Evolutionary conservation across 2,888 invertebrate species (phyloP).

Genomic region (Hoplodrina blanda): DNA sequence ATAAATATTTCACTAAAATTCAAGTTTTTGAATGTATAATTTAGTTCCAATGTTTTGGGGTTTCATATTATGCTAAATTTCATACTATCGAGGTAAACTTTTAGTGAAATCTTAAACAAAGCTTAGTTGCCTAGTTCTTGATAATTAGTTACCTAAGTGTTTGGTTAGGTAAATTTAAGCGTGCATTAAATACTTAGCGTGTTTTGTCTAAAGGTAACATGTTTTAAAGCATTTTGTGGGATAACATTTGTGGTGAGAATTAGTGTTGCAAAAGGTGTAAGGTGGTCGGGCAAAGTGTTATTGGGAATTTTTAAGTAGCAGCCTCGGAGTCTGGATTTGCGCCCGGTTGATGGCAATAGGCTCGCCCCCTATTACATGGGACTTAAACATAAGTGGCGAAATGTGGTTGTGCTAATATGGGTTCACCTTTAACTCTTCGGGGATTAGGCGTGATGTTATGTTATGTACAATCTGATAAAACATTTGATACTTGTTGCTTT

Average conservation of each 20-base stretch:
- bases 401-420: too few relatives aligned
- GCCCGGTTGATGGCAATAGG: too few relatives aligned
- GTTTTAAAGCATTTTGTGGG: background rate
- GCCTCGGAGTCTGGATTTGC: too few relatives aligned
- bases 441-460: too few relatives aligned
- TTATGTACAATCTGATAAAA: too few relatives aligned
- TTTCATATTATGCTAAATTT: constrained; percentile 14
- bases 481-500: too few relatives aligned
- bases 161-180: constrained; percentile 7
- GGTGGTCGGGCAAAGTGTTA: too few relatives aligned
- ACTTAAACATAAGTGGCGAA: too few relatives aligned
- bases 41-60: background rate
- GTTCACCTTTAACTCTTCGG: too few relatives aligned
- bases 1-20: constrained; percentile 16
- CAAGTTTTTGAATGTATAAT: constrained; percentile 20
- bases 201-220: constrained; percentile 4
- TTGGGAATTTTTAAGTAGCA: too few relatives aligned
- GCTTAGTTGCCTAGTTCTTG: constrained; percentile 17
- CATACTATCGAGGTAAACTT: constrained; percentile 18
- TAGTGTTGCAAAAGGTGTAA: too few relatives aligned
- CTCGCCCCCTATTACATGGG: too few relatives aligned
- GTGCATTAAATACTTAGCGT: constrained; percentile 8
- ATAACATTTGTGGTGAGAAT: background rate
- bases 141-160: constrained; percentile 31
- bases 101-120: constrained; percentile 31